phyloP scores from a whole-genome alignment of 2,797 vertebrate species.

The Orientallactaga sibirica region DNA sequence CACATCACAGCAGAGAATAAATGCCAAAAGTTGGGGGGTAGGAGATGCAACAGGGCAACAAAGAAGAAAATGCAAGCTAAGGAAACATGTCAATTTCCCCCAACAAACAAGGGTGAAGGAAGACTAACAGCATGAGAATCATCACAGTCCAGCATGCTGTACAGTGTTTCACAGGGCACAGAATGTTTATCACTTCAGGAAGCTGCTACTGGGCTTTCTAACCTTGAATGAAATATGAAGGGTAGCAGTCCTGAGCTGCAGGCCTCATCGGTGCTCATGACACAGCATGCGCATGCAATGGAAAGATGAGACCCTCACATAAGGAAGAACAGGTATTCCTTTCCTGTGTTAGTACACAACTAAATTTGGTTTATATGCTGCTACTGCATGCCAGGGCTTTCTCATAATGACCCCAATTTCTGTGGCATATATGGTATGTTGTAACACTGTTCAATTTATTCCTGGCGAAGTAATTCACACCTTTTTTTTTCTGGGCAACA shows the following conservation, averaged over 20 bases:
- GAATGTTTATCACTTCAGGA: neutral
- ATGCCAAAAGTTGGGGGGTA: neutral
- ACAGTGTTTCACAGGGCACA: neutral
- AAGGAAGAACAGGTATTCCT: neutral
- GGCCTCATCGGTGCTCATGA: neutral
- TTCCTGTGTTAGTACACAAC: neutral
- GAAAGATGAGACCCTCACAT: neutral
- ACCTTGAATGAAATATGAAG: conserved; percentile 34
- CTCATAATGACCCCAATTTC: conserved; percentile 4
- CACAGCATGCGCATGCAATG: neutral
- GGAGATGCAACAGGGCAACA: neutral
- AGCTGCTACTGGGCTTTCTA: conserved; percentile 42
- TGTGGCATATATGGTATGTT: neutral
- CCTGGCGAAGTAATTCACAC: neutral
- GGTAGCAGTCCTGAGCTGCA: neutral
- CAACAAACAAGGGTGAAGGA: neutral
- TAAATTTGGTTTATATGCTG: neutral
- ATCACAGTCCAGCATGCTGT: neutral
- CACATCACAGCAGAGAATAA: conserved; percentile 40
- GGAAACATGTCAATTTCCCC: neutral
- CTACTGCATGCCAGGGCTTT: neutral
- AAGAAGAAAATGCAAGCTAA: neutral
- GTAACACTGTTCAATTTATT: neutral
- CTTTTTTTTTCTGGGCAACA: neutral
- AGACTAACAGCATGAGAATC: neutral